Conservation (phyloP, 92 coral and sea anemone genomes). For the Muricea muricata region DNA sequence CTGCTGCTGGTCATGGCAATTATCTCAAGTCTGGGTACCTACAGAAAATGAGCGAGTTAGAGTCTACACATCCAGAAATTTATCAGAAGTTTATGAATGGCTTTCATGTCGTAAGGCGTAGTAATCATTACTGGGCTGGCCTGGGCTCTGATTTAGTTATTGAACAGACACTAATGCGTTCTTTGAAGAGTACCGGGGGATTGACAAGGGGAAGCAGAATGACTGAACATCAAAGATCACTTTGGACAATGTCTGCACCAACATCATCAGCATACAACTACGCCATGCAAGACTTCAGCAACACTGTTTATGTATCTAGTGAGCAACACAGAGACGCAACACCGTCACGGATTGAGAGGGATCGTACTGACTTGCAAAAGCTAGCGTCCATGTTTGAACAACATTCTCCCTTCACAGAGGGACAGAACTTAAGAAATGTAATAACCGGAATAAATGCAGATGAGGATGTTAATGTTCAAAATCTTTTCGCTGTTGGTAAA, state of each 20-base stretch:
- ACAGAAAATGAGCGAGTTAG: neutral
- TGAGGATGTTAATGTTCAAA: constrained; percentile 50
- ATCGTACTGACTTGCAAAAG: constrained; percentile 36
- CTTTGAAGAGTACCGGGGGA: neutral
- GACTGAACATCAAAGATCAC: neutral
- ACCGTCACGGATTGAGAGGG: constrained; percentile 44
- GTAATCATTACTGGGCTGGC: neutral
- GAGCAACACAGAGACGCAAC: constrained; percentile 56
- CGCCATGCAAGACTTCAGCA: constrained; percentile 51
- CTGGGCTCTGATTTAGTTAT: neutral
- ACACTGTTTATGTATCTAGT: constrained; percentile 33
- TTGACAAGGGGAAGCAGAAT: neutral
- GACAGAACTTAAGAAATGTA: constrained; percentile 38
- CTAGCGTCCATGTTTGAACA: constrained; percentile 29
- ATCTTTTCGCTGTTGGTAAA: constrained; percentile 37
- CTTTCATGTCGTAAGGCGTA: neutral
- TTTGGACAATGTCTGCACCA: constrained; percentile 42
- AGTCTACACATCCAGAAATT: neutral
- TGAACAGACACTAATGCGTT: neutral
- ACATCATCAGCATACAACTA: constrained; percentile 22
- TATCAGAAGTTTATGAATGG: neutral
- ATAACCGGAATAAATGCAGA: constrained; percentile 58
- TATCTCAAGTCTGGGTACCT: neutral
- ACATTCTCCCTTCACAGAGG: constrained; percentile 54
- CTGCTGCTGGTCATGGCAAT: neutral